Evolutionary conservation across 2,797 vertebrate species (phyloP), one percentile per base, ranked within the genome.

Genomic region (Pagetopsis macropterus): DNA sequence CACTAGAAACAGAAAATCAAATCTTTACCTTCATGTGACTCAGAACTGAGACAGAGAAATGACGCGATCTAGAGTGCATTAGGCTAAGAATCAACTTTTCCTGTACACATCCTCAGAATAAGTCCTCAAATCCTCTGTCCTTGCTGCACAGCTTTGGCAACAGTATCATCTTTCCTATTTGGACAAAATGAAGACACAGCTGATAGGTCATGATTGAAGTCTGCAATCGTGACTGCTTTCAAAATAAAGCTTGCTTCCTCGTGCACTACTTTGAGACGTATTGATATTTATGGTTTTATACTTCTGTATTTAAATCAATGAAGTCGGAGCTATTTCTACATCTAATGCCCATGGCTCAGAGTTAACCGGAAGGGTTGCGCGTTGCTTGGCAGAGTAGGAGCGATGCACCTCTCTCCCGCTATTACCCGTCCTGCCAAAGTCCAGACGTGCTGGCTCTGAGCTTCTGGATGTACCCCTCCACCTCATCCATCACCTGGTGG

Each of bases 101-200:
- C 59, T 54, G 70, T 69, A 60, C 60, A 71, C 66, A 51, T 65
- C 51, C 50, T 75, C 8, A 5, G 17, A 79, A 76, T 76, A 75
- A 84, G 37, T 62, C 62, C 13, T 67, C 65, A 86, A 89, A 81
- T 82, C 71, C 73, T 58, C 41, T 79, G 85, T 69, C 31, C 50
- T 49, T 46, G 72, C 79, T n/a, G 31, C 67, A 54, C 57, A 56
- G 85, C 73, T 84, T 80, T 78, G 66, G 67, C 80, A 82, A 79
- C 79, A 76, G 69, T 80, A 78, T 87, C 65, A 82, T 88, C 78
- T 85, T 76, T 49, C 66, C 70, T 72, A 72, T 81, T 84, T 65
- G 49, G 50, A 74, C 69, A 70, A 75, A 54, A 72, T 65, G 81
- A 79, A 84, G 76, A 80, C 48, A 4, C 19, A 78, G 54, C 54